phyloP scores from a whole-genome alignment of 2,797 vertebrate species.

The Agapornis canus region DNA sequence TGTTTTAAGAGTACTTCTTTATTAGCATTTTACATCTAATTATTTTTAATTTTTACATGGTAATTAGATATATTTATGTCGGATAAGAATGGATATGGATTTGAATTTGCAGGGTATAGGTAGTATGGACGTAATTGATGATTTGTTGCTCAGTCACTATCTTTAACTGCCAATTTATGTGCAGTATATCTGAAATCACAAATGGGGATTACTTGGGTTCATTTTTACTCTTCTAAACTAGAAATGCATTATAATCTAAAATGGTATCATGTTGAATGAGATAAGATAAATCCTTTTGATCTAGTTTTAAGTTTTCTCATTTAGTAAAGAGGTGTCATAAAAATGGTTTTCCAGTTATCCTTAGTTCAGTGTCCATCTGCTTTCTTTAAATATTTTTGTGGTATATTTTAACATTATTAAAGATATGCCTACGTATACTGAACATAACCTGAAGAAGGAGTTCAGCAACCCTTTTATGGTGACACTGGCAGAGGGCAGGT shows the following conservation, averaged over 20 bases:
- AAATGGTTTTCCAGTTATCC: neutral
- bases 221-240: constrained; percentile 1
- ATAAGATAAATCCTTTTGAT: neutral
- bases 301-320: neutral
- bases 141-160: neutral
- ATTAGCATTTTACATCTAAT: constrained; percentile 29
- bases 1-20: constrained; percentile 39
- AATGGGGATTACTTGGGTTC: neutral
- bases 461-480: neutral
- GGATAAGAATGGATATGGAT: constrained; percentile 62
- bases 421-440: neutral
- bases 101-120: constrained; percentile 71
- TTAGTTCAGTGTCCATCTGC: neutral
- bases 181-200: constrained; percentile 19
- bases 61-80: constrained; percentile 17
- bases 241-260: neutral
- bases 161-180: neutral
- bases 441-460: neutral
- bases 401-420: neutral
- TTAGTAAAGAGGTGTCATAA: neutral
- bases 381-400: neutral
- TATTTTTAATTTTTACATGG: constrained; percentile 28
- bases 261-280: neutral
- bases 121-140: constrained; percentile 31
- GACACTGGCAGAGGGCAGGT: neutral